These are phyloP conservation scores for Pseudococcus longispinus DNA, from an alignment of 2,888 invertebrate species.

Conservation along the genomic window DNA sequence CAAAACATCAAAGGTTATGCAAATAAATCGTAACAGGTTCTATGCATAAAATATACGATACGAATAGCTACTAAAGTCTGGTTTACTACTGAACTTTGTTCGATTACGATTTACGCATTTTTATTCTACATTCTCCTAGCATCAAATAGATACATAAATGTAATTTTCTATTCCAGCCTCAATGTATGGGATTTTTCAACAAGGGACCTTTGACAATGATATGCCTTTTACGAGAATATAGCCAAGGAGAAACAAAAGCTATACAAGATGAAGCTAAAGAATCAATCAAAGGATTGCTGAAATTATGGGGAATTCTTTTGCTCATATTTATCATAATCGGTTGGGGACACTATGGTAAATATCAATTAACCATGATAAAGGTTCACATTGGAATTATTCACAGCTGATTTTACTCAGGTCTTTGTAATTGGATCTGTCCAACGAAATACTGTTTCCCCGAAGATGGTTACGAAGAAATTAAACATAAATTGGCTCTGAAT, in stretches of 20 bases:
- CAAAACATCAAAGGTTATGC: constrained; percentile 17
- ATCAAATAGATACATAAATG: not conserved
- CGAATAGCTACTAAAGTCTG: not conserved
- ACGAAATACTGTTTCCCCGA: constrained; percentile 49
- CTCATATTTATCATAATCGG: not conserved
- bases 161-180: not conserved
- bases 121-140: not conserved
- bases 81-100: not conserved
- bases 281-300: not conserved
- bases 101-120: not conserved
- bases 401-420: not conserved
- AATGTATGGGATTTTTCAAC: constrained; percentile 40
- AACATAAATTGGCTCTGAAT: constrained; percentile 65
- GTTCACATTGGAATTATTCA: not conserved
- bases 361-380: not conserved
- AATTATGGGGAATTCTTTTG: not conserved
- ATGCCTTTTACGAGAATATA: not conserved
- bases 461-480: constrained; percentile 46
- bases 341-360: constrained; percentile 19
- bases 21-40: constrained; percentile 7
- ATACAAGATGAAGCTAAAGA: not conserved
- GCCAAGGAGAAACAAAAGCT: not conserved
- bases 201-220: not conserved
- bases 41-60: not conserved
- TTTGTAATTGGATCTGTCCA: constrained; percentile 38